These are phyloP conservation scores for Otolemur crassicaudatus DNA, from an alignment of 2,797 vertebrate species.

Conservation along the genomic window DNA sequence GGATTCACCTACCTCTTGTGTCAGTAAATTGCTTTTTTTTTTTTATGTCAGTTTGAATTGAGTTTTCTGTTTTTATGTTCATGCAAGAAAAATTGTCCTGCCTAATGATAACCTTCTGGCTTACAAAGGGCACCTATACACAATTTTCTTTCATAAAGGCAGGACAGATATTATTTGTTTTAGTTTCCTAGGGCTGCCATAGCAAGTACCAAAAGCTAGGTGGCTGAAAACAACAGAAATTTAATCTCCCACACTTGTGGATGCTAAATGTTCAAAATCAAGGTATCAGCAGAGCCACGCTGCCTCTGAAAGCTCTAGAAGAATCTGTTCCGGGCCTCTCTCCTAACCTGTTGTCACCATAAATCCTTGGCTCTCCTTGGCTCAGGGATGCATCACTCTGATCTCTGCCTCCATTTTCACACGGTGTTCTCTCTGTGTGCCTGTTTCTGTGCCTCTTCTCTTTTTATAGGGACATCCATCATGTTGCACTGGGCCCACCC, in stretches of 20 bases:
- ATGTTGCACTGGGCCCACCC: too few relatives aligned
- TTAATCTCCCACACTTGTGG: background rate
- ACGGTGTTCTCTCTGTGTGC: background rate
- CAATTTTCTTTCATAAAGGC: background rate
- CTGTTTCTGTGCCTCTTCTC: background rate
- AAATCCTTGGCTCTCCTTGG: background rate
- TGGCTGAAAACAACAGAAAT: background rate
- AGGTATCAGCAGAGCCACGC: background rate
- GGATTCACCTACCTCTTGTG: background rate
- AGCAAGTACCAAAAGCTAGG: background rate
- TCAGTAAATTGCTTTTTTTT: background rate
- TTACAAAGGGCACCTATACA: background rate
- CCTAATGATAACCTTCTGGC: background rate
- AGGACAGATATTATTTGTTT: background rate
- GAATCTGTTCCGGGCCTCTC: background rate
- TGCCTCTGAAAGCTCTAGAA: background rate
- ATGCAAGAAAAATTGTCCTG: background rate
- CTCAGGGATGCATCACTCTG: background rate
- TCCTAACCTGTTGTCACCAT: background rate
- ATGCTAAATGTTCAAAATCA: background rate
- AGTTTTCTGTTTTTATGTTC: constrained; percentile 9
- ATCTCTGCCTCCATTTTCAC: background rate
- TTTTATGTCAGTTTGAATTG: background rate
- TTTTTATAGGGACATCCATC: background rate
- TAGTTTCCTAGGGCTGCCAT: background rate